Evolutionary conservation across 2,888 invertebrate genomes (phyloP).

Genomic region (Pseudococcus viburni): DNA sequence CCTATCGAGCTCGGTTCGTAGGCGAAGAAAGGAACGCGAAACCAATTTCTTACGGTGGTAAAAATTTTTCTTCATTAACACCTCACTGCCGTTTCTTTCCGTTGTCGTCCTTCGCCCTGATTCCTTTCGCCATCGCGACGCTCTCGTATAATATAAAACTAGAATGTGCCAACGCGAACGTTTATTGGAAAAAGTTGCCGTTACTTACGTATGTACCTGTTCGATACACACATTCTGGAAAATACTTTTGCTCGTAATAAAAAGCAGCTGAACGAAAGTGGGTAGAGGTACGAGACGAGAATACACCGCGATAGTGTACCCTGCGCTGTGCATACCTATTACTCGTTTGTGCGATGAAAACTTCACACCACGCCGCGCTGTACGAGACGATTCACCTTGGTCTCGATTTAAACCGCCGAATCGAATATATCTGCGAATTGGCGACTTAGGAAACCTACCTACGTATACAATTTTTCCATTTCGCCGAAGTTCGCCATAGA

Average conservation of each 20-base stretch:
- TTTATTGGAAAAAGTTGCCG: not conserved
- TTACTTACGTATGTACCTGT: not conserved
- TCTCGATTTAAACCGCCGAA: not conserved
- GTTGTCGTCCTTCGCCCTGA: no score
- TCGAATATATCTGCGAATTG: not conserved
- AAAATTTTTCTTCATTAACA: no score
- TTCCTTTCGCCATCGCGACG: no score
- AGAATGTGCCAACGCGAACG: not conserved
- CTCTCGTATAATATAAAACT: not conserved
- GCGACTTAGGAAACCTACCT: not conserved
- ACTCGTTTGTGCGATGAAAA: no score
- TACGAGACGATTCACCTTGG: not conserved
- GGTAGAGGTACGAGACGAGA: not conserved
- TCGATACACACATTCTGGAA: not conserved
- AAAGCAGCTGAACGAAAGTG: not conserved
- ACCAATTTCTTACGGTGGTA: no score
- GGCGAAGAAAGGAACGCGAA: no score
- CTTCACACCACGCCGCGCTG: not conserved
- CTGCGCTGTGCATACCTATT: not conserved
- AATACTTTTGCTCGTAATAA: conserved; percentile 1
- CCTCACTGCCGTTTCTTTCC: no score
- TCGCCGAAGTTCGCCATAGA: not conserved
- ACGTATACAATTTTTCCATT: not conserved
- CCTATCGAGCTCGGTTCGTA: no score
- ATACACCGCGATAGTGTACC: not conserved